Conservation (phyloP, 2,797 vertebrate species). For the Zalophus californianus region DNA sequence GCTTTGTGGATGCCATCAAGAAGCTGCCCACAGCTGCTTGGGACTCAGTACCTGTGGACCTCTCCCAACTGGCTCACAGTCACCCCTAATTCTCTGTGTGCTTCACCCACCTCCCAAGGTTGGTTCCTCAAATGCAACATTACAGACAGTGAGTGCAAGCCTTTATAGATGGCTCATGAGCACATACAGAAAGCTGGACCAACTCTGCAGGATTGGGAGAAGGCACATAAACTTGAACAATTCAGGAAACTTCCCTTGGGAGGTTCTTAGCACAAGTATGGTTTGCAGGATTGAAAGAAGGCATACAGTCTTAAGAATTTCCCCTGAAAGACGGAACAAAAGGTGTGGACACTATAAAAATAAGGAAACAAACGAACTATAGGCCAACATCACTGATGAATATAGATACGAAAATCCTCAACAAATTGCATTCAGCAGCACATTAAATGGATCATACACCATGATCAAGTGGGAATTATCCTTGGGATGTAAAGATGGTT, state of each 20-base stretch:
- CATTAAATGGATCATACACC: neutral
- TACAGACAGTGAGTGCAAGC: neutral
- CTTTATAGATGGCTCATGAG: neutral
- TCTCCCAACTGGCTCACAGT: neutral
- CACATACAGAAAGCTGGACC: neutral
- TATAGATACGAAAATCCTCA: neutral
- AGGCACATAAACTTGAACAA: neutral
- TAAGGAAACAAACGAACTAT: neutral
- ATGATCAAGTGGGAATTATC: neutral
- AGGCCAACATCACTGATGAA: neutral
- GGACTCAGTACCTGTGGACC: neutral
- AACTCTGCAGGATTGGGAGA: neutral
- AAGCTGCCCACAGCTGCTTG: neutral
- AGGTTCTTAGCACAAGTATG: neutral
- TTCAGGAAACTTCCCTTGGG: neutral
- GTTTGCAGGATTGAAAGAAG: neutral
- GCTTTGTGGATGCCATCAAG: neutral
- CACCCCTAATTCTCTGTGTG: neutral
- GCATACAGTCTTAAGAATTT: neutral
- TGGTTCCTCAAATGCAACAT: neutral
- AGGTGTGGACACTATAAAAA: neutral
- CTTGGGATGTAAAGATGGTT: neutral
- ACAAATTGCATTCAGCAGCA: neutral
- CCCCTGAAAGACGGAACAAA: neutral
- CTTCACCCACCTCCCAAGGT: neutral